Conservation (phyloP, 2,888 invertebrate species). For the Nudaria mundana region DNA sequence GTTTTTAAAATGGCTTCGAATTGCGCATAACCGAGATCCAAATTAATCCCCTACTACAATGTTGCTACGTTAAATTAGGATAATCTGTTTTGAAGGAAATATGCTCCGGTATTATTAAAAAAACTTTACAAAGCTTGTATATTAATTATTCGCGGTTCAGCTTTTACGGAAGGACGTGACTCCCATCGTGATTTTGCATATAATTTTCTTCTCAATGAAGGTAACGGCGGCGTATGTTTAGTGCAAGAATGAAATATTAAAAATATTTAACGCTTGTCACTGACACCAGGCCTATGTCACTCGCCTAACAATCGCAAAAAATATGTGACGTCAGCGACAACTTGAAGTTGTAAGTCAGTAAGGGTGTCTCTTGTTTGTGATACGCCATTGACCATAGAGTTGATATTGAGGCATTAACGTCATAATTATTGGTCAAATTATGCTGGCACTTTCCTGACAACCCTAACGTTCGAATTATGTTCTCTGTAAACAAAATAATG, state of each 20-base stretch:
- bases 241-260: constrained; percentile 19
- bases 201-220: constrained; percentile 74
- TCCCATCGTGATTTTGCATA: constrained; percentile 75
- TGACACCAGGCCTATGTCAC: no score
- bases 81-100: constrained; percentile 53
- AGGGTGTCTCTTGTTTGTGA: no score
- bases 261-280: constrained; percentile 10
- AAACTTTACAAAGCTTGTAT: constrained; percentile 53
- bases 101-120: constrained; percentile 48
- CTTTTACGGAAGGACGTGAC: constrained; percentile 55
- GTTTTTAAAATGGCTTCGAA: constrained; percentile 76
- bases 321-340: no score
- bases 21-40: constrained; percentile 63
- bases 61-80: constrained; percentile 59
- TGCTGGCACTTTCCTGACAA: no score
- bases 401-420: no score
- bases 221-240: constrained; percentile 39
- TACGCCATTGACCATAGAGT: no score
- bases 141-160: constrained; percentile 64
- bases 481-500: no score
- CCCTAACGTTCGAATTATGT: no score
- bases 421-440: no score
- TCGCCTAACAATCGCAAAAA: no score
- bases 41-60: constrained; percentile 71
- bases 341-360: no score